Conservation (phyloP, 2,888 invertebrate genomes). For the Rhagonycha lutea region DNA sequence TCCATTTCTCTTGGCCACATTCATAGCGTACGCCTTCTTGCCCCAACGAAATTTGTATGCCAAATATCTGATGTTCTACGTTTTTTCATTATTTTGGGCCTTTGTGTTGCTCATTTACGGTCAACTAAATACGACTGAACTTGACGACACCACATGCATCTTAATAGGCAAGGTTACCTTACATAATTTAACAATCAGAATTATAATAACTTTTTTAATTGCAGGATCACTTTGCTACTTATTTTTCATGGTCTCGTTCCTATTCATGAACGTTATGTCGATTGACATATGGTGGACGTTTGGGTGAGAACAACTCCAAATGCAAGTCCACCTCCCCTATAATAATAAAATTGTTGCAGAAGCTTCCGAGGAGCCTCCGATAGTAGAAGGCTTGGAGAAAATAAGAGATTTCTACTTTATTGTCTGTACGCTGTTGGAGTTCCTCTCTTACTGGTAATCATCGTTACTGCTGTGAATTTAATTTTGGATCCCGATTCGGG, state of each 20-base stretch:
- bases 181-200: not conserved
- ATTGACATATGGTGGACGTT: not conserved
- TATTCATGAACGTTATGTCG: too few species aligned
- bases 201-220: not conserved
- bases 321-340: not conserved
- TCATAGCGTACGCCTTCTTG: too few species aligned
- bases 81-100: too few species aligned
- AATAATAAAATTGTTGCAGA: constrained; percentile 13
- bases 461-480: constrained; percentile 3
- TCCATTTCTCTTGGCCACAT: too few species aligned
- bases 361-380: constrained; percentile 25
- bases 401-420: constrained; percentile 29
- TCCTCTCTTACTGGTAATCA: constrained; percentile 17
- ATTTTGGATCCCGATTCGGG: not conserved
- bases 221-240: not conserved
- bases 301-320: not conserved
- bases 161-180: not conserved
- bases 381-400: constrained; percentile 17
- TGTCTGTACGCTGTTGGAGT: constrained; percentile 32
- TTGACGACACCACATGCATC: not conserved
- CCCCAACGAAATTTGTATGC: too few species aligned
- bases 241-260: not conserved
- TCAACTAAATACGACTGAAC: not conserved
- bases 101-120: not conserved
- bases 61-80: too few species aligned